Base-by-base conservation (phyloP, 1,140 invertebrate genomes). In the Nautilus pompilius region DNA sequence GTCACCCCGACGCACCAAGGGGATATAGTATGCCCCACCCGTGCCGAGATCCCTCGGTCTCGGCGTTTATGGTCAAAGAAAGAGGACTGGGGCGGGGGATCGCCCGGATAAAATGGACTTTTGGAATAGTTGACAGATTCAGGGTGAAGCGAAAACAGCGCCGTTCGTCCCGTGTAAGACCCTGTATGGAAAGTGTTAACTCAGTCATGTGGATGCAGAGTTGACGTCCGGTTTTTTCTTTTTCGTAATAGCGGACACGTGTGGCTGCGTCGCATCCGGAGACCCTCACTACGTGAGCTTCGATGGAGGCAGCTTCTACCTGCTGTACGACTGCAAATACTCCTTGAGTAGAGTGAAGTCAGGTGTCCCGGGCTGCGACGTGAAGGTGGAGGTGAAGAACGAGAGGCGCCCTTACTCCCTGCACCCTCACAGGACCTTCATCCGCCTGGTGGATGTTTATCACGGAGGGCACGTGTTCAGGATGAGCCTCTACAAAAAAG, bases 271-370 rank as follows among this genome's bases (percentile, higher is more conserved):
- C 0, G 92, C 94, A 0, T 95, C 92, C 73, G 93, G 93, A 0
- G 93, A 95, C 81, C 92, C 93, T 0, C 93, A 95, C 74, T 95
- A 95, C 76, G 89, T 90, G 67, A 94, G 92, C 5, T 96, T 95
- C 73, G 94, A 96, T 71, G 92, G 93, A 22, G 90, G 91, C 72
- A 90, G 92, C 68, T 95, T 90, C 77, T 94, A 89, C 71, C 95
- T 95, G 74, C 91, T 93, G 65, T 78, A 73, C 28, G 58, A 49
- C 53, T 73, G 71, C 36, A 62, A 67, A 41, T 73, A 73, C 58
- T 56, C 60, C 17, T 58, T 72, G 64, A 54, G 91, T 2, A 46
- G 57, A 26, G 24, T 51, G 10, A 24, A 20, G 36, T 8, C 22
- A 5, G 17, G 22, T 24, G 30, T 51, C 8, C 17, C 24, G 8